Evolutionary conservation across 2,113 vertebrate species (phyloP), one percentile per base, ranked within the genome.

Genomic region (Nematolebias whitei): DNA sequence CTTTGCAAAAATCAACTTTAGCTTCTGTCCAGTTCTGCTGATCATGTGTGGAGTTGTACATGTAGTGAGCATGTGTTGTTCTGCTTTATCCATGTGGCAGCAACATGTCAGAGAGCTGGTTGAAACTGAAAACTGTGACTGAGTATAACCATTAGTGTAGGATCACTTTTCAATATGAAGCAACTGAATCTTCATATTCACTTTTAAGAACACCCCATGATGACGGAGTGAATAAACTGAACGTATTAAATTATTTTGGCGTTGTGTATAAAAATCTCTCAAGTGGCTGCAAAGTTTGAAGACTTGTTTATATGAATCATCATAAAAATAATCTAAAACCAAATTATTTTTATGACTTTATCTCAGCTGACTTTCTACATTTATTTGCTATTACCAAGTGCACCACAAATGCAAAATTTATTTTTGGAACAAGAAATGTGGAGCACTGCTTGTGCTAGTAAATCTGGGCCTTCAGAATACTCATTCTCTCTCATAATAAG

Each of bases 41-140:
- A 40, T 41, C 18, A 26, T 56, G n/a, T 29, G 19, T 19, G 35
- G 11, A 55, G 18, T 1, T 74, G 26, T 41, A 54, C 38, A 20
- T 41, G 26, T n/a, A 66, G 48, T 45, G 18, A 41, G n/a, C 48
- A 55, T 41, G 23, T 54, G 22, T 43, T 52, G 16, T 18, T 66
- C 16, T 60, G 20, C 16, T 66, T 58, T 23, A 14, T 59, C 9
- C 29, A 22, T 12, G 48, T 53, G n/a, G 14, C 15, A 66, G 22
- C 41, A 59, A 29, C 48, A 60, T 59, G n/a, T 54, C 8, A 56
- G 41, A 71, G 35, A 1, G 9, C 4, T 40, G n/a, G 20, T 20
- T n/a, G 16, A 47, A 14, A 24, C 48, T 24, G 12, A 23, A 15
- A 51, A 26, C 14, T 51, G 19, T 43, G 40, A 16, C 16, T 19